Evolutionary conservation across 2,888 invertebrate genomes (phyloP).

Genomic region (Idaea biselata): DNA sequence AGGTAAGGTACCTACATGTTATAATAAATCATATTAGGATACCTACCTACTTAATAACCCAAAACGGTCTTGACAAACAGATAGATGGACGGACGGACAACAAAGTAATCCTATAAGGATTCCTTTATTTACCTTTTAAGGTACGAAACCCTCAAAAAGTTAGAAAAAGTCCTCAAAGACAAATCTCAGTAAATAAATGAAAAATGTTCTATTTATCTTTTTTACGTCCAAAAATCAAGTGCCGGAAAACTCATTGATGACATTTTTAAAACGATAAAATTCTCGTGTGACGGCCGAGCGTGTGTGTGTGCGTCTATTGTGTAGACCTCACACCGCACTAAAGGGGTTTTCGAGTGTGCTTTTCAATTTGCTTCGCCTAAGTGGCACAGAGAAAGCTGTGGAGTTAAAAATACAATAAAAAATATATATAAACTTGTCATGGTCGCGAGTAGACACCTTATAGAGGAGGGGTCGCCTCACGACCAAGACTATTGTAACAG

Average conservation of each 20-base stretch:
- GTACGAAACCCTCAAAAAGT: too few species aligned
- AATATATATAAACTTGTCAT: neutral
- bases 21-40: too few species aligned
- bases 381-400: slow-evolving; percentile 30
- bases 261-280: slow-evolving; percentile 57
- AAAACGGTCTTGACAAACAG: too few species aligned
- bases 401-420: neutral
- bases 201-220: neutral
- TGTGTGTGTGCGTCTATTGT: slow-evolving; percentile 60
- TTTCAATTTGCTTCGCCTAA: slow-evolving; percentile 70
- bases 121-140: too few species aligned
- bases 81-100: too few species aligned
- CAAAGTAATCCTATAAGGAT: too few species aligned
- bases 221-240: slow-evolving; percentile 22
- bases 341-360: slow-evolving; percentile 78
- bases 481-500: too few species aligned
- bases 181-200: neutral
- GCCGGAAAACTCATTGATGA: slow-evolving; percentile 41
- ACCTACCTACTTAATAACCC: too few species aligned
- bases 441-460: too few species aligned
- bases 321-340: slow-evolving; percentile 65
- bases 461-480: too few species aligned
- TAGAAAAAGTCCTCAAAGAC: neutral
- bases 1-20: too few species aligned
- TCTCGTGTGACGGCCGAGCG: slow-evolving; percentile 35